phyloP scores from a whole-genome alignment of 1,140 invertebrate species.

The Drosophila baimaii region DNA sequence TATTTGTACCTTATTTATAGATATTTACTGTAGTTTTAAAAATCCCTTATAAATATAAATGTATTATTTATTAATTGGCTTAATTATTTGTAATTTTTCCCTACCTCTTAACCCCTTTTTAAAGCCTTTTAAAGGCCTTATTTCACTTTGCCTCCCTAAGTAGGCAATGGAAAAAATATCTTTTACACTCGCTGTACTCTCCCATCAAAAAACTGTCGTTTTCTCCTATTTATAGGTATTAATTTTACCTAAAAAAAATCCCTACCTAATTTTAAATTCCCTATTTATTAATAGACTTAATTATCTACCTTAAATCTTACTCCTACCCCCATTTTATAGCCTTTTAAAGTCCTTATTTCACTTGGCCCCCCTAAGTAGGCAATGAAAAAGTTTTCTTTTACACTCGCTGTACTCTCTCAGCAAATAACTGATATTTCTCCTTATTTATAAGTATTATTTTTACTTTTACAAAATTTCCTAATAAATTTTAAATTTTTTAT shows the following conservation, averaged over 20 bases:
- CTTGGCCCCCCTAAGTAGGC: constrained; percentile 9
- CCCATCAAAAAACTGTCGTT: rapidly evolving
- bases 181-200: background rate
- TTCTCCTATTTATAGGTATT: background rate
- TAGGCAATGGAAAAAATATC: constrained; percentile 33
- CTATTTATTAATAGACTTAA: too few relatives aligned
- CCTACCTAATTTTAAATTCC: too few relatives aligned
- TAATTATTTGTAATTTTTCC: background rate
- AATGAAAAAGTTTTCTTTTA: constrained; percentile 18
- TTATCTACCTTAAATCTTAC: too few relatives aligned
- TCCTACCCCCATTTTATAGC: background rate
- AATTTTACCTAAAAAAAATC: background rate
- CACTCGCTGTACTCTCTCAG: background rate
- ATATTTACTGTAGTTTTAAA: too few relatives aligned
- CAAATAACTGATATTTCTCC: background rate
- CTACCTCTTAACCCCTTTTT: background rate
- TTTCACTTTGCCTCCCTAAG: background rate
- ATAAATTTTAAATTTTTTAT: background rate
- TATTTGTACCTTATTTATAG: too few relatives aligned
- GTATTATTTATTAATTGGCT: too few relatives aligned
- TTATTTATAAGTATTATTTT: background rate
- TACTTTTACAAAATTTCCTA: background rate
- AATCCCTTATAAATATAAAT: too few relatives aligned
- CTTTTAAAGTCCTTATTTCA: background rate
- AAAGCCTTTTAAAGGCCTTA: background rate